Evolutionary conservation across 2,113 vertebrate species (phyloP).

Genomic region (Eublepharis macularius): DNA sequence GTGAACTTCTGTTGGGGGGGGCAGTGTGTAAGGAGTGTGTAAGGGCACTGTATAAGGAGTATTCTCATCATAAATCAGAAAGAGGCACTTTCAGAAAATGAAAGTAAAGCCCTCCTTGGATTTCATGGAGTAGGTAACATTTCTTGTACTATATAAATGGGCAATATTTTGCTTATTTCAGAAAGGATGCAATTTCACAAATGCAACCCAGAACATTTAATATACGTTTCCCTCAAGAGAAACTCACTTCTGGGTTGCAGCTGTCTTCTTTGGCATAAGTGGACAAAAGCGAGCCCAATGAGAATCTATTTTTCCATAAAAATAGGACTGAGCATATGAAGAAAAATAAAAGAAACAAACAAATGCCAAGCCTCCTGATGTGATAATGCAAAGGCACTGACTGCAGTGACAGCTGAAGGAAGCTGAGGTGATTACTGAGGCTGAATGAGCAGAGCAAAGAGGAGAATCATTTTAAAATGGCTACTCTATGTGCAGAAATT

Average conservation of each 20-base stretch:
- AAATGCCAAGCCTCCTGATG: conserved; percentile 15
- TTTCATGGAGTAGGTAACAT: not conserved
- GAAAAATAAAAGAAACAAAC: not conserved
- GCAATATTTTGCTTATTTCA: not conserved
- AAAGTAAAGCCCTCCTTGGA: not conserved
- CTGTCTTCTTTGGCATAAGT: not conserved
- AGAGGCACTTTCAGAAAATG: not conserved
- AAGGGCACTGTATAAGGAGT: too few relatives aligned
- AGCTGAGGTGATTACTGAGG: not conserved
- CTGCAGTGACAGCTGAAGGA: not conserved
- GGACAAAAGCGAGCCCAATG: not conserved
- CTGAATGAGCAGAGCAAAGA: not conserved
- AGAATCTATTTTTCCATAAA: not conserved
- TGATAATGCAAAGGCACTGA: not conserved
- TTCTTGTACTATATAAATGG: not conserved
- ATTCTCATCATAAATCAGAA: not conserved
- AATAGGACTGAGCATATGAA: not conserved
- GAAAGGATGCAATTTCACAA: not conserved
- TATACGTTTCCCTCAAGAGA: not conserved
- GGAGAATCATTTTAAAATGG: not conserved
- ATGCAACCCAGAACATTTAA: not conserved
- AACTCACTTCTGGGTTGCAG: not conserved
- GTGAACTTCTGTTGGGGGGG: too few relatives aligned
- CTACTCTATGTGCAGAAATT: not conserved
- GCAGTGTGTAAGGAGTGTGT: too few relatives aligned